Conservation (phyloP, 2,888 invertebrate genomes). For the Volucella inanis region DNA sequence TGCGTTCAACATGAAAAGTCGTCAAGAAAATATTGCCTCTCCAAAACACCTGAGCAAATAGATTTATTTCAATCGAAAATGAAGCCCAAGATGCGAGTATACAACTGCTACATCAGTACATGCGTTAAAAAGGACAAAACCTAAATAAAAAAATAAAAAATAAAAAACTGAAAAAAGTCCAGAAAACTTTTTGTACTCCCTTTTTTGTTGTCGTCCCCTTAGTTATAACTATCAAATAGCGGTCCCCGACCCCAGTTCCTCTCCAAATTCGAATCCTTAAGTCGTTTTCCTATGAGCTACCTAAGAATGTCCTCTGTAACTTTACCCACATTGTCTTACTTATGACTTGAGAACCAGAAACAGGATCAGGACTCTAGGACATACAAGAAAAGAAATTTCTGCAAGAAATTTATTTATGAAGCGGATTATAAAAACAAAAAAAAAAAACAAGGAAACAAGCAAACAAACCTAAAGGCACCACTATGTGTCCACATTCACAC, state of each 20-base stretch:
- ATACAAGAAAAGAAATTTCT: slow-evolving; percentile 7
- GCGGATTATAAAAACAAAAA: slow-evolving; percentile 38
- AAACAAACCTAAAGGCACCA: slow-evolving; percentile 23
- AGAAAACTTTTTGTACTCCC: neutral
- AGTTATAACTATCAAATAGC: slow-evolving; percentile 22
- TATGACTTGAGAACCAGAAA: neutral
- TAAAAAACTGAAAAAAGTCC: neutral
- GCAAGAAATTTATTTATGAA: slow-evolving; percentile 50
- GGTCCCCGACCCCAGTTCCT: neutral
- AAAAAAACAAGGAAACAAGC: slow-evolving; percentile 2
- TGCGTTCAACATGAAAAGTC: slow-evolving; percentile 76
- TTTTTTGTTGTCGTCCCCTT: slow-evolving; percentile 5
- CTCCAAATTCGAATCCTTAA: neutral
- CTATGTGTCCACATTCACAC: slow-evolving; percentile 50
- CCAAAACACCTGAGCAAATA: slow-evolving; percentile 82
- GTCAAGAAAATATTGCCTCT: slow-evolving; percentile 81
- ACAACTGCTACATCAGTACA: neutral
- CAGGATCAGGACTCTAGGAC: neutral
- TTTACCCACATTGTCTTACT: neutral
- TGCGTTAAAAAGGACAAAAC: slow-evolving; percentile 20
- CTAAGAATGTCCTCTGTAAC: neutral
- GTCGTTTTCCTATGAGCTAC: slow-evolving; percentile 18
- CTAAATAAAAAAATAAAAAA: neutral
- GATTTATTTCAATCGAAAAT: slow-evolving; percentile 79
- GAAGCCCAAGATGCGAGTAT: slow-evolving; percentile 50